phyloP scores from a whole-genome alignment of 2,888 invertebrate species.

The Cremastinae sp. region DNA sequence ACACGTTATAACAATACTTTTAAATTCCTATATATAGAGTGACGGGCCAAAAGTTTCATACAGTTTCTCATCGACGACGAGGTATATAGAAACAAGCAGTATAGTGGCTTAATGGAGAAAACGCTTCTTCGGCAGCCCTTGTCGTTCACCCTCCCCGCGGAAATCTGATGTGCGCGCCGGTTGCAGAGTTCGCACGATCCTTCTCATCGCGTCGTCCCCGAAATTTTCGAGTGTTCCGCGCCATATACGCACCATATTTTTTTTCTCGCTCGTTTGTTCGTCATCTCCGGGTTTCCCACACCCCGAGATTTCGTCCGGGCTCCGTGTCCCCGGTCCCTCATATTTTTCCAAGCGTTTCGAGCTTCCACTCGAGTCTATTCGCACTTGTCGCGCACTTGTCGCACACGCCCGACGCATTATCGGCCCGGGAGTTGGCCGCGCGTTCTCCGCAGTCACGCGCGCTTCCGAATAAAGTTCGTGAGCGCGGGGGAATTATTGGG shows the following conservation, averaged over 20 bases:
- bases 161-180: conserved; percentile 40
- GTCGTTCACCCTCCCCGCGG: background rate
- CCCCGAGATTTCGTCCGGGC: background rate
- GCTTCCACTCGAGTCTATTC: conserved; percentile 17
- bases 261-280: conserved; percentile 19
- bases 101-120: too few species aligned
- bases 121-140: background rate
- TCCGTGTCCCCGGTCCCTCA: background rate
- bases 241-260: conserved; percentile 12
- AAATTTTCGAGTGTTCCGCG: conserved; percentile 3
- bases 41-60: too few species aligned
- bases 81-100: too few species aligned
- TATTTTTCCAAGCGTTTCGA: conserved; percentile 37
- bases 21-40: too few species aligned
- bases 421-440: conserved; percentile 68
- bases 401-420: conserved; percentile 51
- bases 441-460: conserved; percentile 34
- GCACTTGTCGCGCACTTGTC: conserved; percentile 66
- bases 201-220: conserved; percentile 29
- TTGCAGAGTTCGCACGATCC: conserved; percentile 59
- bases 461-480: conserved; percentile 44
- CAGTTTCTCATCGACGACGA: too few species aligned
- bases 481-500: too few species aligned
- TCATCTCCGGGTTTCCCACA: conserved; percentile 37
- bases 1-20: too few species aligned